Evolutionary conservation across 2,113 vertebrate genomes (phyloP), one percentile per base, ranked within the genome.

Genomic region (Neolamprologus hecqui): DNA sequence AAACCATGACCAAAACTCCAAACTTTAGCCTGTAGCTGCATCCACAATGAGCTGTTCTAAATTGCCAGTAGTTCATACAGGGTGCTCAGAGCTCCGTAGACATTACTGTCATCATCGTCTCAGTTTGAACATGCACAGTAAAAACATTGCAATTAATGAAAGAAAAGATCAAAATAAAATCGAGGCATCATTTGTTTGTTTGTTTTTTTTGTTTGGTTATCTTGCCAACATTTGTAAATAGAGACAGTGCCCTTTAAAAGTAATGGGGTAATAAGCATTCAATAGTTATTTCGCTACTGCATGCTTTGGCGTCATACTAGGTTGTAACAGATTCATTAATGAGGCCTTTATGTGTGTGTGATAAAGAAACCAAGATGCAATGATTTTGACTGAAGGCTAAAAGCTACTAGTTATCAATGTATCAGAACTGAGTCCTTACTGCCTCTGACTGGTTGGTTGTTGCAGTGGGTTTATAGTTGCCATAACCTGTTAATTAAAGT

Each of bases 401-500:
- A 55, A 70, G 42, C 91, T 88, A 68, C 55, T 65, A 84, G 83
- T 88, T 91, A 85, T 87, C 86, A 63, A 6, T 86, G 19, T 84
- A 75, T 88, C 82, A 33, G 86, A 88, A 92, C 28, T 77, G 45
- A 77, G 15, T 5, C 26, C 26, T 13, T 49, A 77, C 28, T 51
- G 73, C 73, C 26, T 33, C 73, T 77, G 45, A 82, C 70, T 33
- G 77, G 89, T 68, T 53, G 3, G 53, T 90, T 91, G 82, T 91
- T 84, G 87, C 58, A 35, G 70, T 42, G 4, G 83, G 58, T 92
- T 92, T 88, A 90, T 80, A 77, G 79, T 58, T 75, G 82, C 82
- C 82, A 86, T 86, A 91, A 90, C 84, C 55, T 88, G 40, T 90
- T 90, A 90, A 92, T 94, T 90, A 88, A 91, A 92, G 45, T 89